A percentile compares a stretch with the other conserved stretches of the same genome.
These are phyloP conservation scores for Holothuria scabra DNA, from an alignment of 53 echinoderm and acorn worm species.

Conservation along the genomic window DNA sequence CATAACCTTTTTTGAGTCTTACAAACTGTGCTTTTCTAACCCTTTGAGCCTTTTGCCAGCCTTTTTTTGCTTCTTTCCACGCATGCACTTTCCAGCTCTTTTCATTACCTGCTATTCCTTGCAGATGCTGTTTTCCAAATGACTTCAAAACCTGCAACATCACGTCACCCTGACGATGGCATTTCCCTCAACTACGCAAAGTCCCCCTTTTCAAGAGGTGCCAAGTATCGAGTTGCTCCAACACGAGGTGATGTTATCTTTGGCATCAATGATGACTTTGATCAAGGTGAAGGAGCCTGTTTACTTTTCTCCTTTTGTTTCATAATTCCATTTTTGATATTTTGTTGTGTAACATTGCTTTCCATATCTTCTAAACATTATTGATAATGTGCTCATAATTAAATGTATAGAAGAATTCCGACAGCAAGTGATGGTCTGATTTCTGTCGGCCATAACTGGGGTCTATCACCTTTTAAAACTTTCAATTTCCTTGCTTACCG, in stretches of 20 bases:
- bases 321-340: no score
- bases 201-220: slow-evolving; percentile 77
- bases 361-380: no score
- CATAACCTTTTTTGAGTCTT: not conserved
- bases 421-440: no score
- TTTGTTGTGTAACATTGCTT: no score
- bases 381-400: no score
- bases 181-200: slow-evolving; percentile 67
- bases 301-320: not conserved
- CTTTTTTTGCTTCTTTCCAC: not conserved
- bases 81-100: slow-evolving; percentile 9
- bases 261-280: slow-evolving; percentile 79
- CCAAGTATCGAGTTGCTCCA: slow-evolving; percentile 88
- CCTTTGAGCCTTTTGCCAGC: not conserved
- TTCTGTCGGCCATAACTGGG: no score
- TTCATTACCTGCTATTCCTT: slow-evolving; percentile 12
- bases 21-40: no score
- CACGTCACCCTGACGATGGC: slow-evolving; percentile 79
- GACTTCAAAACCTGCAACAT: slow-evolving; percentile 37
- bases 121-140: slow-evolving; percentile 85
- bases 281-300: slow-evolving; percentile 72
- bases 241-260: slow-evolving; percentile 86
- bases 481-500: no score
- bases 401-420: no score
- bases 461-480: no score